Percentiles rank a stretch among this genome's conserved stretches.
phyloP scores from a whole-genome alignment of 1,140 invertebrate species.

The Hylaeus volcanicus region DNA sequence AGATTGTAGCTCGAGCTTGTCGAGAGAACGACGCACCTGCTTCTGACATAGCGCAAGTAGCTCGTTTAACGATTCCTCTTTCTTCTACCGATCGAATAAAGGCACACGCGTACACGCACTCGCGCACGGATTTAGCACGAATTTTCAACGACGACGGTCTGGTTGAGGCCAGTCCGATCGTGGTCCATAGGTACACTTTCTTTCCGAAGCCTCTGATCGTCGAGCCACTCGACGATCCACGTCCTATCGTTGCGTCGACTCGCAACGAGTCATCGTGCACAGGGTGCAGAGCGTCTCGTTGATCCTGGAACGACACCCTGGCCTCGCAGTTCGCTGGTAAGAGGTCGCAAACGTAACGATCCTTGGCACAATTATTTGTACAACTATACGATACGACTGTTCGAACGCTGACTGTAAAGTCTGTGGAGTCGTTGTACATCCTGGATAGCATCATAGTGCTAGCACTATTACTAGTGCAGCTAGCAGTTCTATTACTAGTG shows the following conservation, averaged over 20 bases:
- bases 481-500: too few species aligned
- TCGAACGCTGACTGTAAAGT: too few species aligned
- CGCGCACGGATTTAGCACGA: slow-evolving; percentile 34
- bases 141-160: neutral
- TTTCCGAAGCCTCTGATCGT: neutral
- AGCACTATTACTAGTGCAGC: too few species aligned
- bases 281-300: neutral
- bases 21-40: slow-evolving; percentile 32
- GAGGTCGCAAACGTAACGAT: too few species aligned
- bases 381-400: too few species aligned
- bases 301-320: neutral
- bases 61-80: slow-evolving; percentile 42
- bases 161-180: neutral
- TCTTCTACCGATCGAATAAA: slow-evolving; percentile 25
- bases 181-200: slow-evolving; percentile 5
- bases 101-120: slow-evolving; percentile 14
- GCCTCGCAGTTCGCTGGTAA: too few species aligned
- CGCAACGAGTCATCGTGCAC: slow-evolving; percentile 20
- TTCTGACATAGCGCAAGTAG: slow-evolving; percentile 40
- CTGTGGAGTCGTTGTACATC: too few species aligned
- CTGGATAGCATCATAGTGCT: too few species aligned
- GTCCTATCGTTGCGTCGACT: slow-evolving; percentile 25
- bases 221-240: neutral
- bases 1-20: slow-evolving; percentile 45
- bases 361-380: too few species aligned